These are phyloP conservation scores for Lasius platythorax DNA, from an alignment of 2,888 invertebrate genomes.

Conservation along the genomic window DNA sequence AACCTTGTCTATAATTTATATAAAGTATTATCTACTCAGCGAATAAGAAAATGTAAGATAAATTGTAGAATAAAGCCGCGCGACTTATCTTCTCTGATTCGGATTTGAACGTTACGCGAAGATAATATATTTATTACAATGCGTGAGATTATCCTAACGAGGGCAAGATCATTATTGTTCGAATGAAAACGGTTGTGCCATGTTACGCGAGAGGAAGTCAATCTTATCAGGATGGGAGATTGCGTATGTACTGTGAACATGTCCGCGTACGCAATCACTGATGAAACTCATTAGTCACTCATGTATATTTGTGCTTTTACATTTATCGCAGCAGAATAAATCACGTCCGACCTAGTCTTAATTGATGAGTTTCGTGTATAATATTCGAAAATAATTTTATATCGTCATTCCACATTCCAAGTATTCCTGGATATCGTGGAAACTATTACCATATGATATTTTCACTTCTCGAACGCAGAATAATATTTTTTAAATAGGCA, in stretches of 20 bases:
- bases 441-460: background rate
- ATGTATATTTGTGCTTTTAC: background rate
- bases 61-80: slow-evolving; percentile 2
- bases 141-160: background rate
- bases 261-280: background rate
- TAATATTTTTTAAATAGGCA: background rate
- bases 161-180: slow-evolving; percentile 16
- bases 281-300: slow-evolving; percentile 4
- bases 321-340: background rate
- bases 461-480: background rate
- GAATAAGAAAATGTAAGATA: background rate
- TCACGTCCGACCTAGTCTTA: background rate
- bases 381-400: background rate
- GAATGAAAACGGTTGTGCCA: slow-evolving; percentile 24
- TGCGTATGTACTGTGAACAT: background rate
- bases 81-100: background rate
- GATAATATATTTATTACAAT: background rate
- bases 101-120: background rate
- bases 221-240: slow-evolving; percentile 33
- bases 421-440: background rate
- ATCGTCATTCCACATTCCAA: background rate
- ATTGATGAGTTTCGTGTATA: background rate
- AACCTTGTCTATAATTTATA: background rate
- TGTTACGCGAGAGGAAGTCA: slow-evolving; percentile 43
- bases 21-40: background rate